These are phyloP conservation scores for Ictidomys tridecemlineatus DNA, from an alignment of 2,113 vertebrate genomes.

Conservation along the genomic window DNA sequence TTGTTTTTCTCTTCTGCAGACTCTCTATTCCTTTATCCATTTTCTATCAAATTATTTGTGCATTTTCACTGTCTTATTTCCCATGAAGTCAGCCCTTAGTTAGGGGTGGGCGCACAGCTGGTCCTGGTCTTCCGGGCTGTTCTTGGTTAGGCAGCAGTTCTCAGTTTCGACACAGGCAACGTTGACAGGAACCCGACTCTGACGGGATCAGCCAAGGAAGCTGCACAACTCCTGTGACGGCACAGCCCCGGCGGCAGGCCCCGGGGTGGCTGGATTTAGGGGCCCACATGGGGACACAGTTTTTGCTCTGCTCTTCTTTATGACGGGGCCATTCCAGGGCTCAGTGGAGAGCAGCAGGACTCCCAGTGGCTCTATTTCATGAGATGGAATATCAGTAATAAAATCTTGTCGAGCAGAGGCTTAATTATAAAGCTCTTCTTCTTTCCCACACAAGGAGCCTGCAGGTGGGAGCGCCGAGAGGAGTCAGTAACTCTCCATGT, in stretches of 20 bases:
- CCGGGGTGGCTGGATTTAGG: neutral
- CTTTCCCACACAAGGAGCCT: neutral
- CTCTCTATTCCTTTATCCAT: constrained; percentile 22
- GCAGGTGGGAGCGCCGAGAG: neutral
- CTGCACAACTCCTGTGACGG: neutral
- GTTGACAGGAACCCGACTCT: neutral
- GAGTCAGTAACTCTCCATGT: neutral
- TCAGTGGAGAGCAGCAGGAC: neutral
- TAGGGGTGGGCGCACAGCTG: neutral
- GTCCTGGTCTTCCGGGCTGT: neutral
- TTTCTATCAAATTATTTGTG: constrained; percentile 44
- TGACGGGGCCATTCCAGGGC: neutral
- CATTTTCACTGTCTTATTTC: constrained; percentile 33
- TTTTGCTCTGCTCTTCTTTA: neutral
- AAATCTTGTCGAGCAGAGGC: neutral
- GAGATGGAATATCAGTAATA: neutral
- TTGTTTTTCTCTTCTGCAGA: constrained; percentile 55
- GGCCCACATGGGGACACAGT: neutral
- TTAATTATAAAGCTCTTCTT: neutral
- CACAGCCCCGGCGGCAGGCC: neutral
- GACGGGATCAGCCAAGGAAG: neutral
- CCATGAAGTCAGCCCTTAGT: constrained; percentile 46
- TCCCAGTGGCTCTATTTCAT: neutral
- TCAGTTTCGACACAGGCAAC: constrained; percentile 8
- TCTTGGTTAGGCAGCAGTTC: constrained; percentile 53